Evolutionary conservation across 2,888 invertebrate species (phyloP).

Genomic region (Gerris lacustris): DNA sequence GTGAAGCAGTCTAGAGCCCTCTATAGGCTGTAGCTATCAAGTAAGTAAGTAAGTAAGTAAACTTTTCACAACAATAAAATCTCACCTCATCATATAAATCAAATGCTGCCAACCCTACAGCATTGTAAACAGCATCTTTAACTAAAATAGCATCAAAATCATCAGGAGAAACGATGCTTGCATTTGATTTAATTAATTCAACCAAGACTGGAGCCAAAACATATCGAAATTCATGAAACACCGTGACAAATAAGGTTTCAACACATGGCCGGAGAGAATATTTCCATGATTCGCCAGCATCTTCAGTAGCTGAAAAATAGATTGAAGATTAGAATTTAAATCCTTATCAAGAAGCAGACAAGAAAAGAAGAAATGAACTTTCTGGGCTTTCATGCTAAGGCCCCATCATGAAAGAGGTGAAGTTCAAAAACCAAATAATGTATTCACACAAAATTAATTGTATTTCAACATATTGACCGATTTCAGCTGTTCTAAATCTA

Average conservation of each 20-base stretch:
- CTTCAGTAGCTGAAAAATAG: slow-evolving; percentile 48
- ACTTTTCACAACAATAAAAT: too few species aligned
- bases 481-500: too few species aligned
- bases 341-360: too few species aligned
- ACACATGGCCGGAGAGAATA: slow-evolving; percentile 82
- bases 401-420: too few species aligned
- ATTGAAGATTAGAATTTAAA: background rate
- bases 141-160: slow-evolving; percentile 67
- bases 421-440: too few species aligned
- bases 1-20: too few species aligned
- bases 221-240: slow-evolving; percentile 67
- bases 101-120: slow-evolving; percentile 76
- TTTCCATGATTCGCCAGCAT: slow-evolving; percentile 87
- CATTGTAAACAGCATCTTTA: slow-evolving; percentile 89
- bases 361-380: too few species aligned
- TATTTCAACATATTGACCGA: too few species aligned
- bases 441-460: too few species aligned
- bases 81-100: slow-evolving; percentile 77
- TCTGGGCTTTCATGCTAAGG: too few species aligned
- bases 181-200: slow-evolving; percentile 54
- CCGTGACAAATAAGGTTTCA: slow-evolving; percentile 68
- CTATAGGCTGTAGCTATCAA: too few species aligned
- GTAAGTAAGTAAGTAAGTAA: too few species aligned
- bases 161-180: slow-evolving; percentile 52
- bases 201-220: slow-evolving; percentile 62